Percentiles rank a stretch among this genome's conserved stretches.
Evolutionary conservation across 2,113 vertebrate species (phyloP).

Genomic region (Nestor notabilis): DNA sequence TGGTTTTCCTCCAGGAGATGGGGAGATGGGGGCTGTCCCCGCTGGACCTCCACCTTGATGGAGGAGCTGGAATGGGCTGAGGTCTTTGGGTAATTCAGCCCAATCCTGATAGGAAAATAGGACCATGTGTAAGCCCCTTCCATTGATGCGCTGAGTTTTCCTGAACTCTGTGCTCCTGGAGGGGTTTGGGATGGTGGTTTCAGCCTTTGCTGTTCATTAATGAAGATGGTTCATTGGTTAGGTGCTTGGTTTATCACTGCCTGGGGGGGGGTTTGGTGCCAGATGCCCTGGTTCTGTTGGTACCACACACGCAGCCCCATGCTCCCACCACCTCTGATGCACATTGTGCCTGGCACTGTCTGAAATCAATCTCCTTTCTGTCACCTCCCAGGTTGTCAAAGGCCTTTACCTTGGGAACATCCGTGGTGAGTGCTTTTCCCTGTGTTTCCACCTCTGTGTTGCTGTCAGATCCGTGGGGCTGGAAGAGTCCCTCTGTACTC

Average conservation of each 20-base stretch:
- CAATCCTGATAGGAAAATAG: neutral
- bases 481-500: neutral
- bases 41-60: too few relatives aligned
- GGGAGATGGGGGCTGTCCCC: accelerated
- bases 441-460: accelerated
- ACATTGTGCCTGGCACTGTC: accelerated
- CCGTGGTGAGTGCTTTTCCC: constrained; percentile 75
- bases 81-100: neutral
- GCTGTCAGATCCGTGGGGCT: neutral
- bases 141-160: neutral
- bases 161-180: neutral
- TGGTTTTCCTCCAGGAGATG: neutral
- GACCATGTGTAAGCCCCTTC: neutral
- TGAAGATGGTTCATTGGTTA: neutral
- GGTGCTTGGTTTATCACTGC: neutral
- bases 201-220: neutral
- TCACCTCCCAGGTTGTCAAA: constrained; percentile 77
- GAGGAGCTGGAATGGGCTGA: neutral
- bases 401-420: constrained; percentile 91
- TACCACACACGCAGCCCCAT: accelerated
- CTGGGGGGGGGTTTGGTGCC: neutral
- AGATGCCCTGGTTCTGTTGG: neutral
- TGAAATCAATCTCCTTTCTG: neutral
- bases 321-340: accelerated
- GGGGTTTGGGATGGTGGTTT: neutral